Evolutionary conservation across 30 jellyfish, hydroid and myxozoan species (phyloP).

Genomic region (Pelagia noctiluca): DNA sequence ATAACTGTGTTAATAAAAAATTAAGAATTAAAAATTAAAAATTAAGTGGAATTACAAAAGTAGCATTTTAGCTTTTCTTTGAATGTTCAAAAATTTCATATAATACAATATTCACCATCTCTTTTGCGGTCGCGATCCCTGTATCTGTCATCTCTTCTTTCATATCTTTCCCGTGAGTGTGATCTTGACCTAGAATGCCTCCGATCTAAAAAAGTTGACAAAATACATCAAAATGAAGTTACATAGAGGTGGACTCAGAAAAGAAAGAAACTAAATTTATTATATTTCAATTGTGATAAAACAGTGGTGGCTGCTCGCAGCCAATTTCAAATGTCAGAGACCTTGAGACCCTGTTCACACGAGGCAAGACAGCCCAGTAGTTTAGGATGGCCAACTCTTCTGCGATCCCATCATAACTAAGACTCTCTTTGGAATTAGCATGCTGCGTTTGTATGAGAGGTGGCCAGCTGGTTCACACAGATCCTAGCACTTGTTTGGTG

Average conservation of each 20-base stretch:
- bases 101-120: slow-evolving; percentile 8
- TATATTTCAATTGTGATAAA: neutral
- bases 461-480: too few species aligned
- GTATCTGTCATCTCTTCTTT: slow-evolving; percentile 14
- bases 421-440: too few species aligned
- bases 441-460: too few species aligned
- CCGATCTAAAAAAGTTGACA: neutral
- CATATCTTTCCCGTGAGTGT: slow-evolving; percentile 3
- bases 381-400: too few species aligned
- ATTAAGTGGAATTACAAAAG: too few species aligned
- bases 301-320: too few species aligned
- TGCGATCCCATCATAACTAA: too few species aligned
- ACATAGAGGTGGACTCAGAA: neutral
- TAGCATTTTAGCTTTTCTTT: too few species aligned
- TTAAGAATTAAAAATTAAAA: too few species aligned
- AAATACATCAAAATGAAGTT: neutral
- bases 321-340: neutral
- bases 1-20: neutral
- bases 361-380: too few species aligned
- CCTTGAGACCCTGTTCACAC: too few species aligned
- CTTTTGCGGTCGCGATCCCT: slow-evolving; percentile 26
- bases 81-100: neutral
- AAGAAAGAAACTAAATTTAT: neutral
- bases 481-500: too few species aligned
- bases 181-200: slow-evolving; percentile 17